A percentile compares a stretch with the other conserved stretches of the same genome.
Conservation (phyloP, 2,113 vertebrate species). For the Lutjanus erythropterus region DNA sequence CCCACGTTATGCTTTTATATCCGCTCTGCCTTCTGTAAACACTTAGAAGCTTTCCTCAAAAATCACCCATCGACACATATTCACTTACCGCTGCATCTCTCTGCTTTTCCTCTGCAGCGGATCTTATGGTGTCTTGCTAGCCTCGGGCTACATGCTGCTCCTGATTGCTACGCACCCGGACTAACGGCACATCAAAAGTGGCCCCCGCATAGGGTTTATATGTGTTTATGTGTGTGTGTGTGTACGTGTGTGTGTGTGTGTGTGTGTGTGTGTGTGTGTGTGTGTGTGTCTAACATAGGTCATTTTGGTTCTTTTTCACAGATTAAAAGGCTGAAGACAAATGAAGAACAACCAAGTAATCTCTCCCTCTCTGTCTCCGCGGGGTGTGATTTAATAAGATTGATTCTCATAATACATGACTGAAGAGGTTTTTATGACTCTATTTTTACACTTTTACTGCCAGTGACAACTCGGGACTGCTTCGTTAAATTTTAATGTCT, state of each 20-base stretch:
- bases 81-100: conserved; percentile 32
- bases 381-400: conserved; percentile 64
- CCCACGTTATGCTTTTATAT: conserved; percentile 73
- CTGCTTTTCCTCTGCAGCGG: conserved; percentile 17
- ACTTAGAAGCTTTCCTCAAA: conserved; percentile 69
- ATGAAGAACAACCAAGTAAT: conserved; percentile 52
- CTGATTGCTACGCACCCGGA: conserved; percentile 61
- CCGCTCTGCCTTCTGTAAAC: conserved; percentile 70
- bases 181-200: conserved; percentile 67
- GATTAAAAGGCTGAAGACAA: conserved; percentile 67
- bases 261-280: conserved; percentile 1
- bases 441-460: conserved; percentile 47
- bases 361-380: conserved; percentile 29
- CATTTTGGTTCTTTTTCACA: conserved; percentile 39
- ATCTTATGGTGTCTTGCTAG: conserved; percentile 59
- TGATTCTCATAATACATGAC: conserved; percentile 56
- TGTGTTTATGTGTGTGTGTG: conserved; percentile 9
- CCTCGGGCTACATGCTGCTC: conserved; percentile 68
- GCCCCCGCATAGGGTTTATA: conserved; percentile 34
- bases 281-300: conserved; percentile 37
- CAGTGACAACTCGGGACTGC: conserved; percentile 28
- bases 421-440: conserved; percentile 40
- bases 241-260: conserved; percentile 25
- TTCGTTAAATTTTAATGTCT: conserved; percentile 19
- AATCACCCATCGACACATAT: conserved; percentile 67